Evolutionary conservation across 2,888 invertebrate species (phyloP), one percentile per base, ranked within the genome.

Genomic region (Aleiodes leptofemur): DNA sequence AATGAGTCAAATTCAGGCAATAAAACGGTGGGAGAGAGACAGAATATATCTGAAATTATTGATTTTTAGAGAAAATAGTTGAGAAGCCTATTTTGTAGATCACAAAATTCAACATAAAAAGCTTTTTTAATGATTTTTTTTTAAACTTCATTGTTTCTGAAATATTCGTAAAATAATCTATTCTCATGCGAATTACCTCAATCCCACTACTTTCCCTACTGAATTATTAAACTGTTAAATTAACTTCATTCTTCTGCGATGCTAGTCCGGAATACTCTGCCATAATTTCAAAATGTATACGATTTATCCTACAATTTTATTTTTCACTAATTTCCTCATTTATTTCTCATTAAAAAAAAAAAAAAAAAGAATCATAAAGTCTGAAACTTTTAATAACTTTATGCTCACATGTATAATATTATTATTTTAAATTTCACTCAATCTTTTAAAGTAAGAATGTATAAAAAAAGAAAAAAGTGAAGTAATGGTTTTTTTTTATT

Each of bases 231-330:
- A 9, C 43, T 43, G 11, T 43, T 6, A 43, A 8, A 43, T 43
- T 11, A 43, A 43, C 43, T 76, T 77, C 69, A 76, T 69, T 66
- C 82, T 80, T 80, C 74, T 79, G 76, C 73, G 79, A 79, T 75
- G 81, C 84, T 83, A 82, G 83, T 85, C 84, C 84, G 81, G 81
- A 83, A 81, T 80, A 79, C 78, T 80, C 81, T 81, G 83, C 83
- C 83, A 83, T 84, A 81, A 78, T 79, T 66, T 77, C 82, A 72
- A 80, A 79, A 82, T 77, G 76, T 79, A 81, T 77, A 77, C 77
- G 56, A 81, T 80, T 43, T 43, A 43, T 43, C 43, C 8, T 80
- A 77, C 80, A 76, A 23, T 79, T 74, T 77, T 81, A 82, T 79
- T 79, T 79, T 80, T 82, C 76, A 79, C 78, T 76, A 79, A 81